Evolutionary conservation across 1,140 invertebrate genomes (phyloP), one percentile per base, ranked within the genome.

Genomic region (Hydropsyche tenuis): DNA sequence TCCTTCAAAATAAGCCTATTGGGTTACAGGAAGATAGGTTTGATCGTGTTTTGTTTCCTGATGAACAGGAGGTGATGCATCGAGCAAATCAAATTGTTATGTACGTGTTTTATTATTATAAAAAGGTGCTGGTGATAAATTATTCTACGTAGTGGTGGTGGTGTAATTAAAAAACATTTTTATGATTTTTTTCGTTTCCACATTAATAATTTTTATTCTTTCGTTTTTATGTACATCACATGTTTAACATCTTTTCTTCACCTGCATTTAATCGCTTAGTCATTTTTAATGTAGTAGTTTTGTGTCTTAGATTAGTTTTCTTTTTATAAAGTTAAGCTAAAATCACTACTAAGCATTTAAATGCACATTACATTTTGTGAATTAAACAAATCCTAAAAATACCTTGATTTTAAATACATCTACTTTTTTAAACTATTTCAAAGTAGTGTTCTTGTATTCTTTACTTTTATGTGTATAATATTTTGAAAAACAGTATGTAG

Each of bases 31-130:
- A 83, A 51, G 74, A 78, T 70, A 82, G 82, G 76, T 84, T 86
- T 71, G 85, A 87, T 80, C 82, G 87, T 75, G 87, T 87, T 77
- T 81, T 88, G 80, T 87, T 88, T 81, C 88, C 89, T 78, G 90
- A 92, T 81, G 91, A 92, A 85, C 88, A 89, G 76, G 90, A 90
- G 81, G 91, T 92, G 78, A 90, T 93, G 87, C 90, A 92, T 86
- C 88, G 90, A 82, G 92, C 92, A 81, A 92, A 91, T 87, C 91
- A 92, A 82, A 93, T 93, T 84, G 91, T 93, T 81, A 92, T 92
- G 91, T 93, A 93, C 87, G 91, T 92, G 76, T 73, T 73, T 48
- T 72, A 73, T 73, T 63, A 74, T 72, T 73, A 12, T 27, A 37
- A 1, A 53, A 27, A 37, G 62, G 53, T 69, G 63, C 51, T 69